Base-by-base conservation (phyloP, 2,797 vertebrate species). In the Darevskia mixta region DNA sequence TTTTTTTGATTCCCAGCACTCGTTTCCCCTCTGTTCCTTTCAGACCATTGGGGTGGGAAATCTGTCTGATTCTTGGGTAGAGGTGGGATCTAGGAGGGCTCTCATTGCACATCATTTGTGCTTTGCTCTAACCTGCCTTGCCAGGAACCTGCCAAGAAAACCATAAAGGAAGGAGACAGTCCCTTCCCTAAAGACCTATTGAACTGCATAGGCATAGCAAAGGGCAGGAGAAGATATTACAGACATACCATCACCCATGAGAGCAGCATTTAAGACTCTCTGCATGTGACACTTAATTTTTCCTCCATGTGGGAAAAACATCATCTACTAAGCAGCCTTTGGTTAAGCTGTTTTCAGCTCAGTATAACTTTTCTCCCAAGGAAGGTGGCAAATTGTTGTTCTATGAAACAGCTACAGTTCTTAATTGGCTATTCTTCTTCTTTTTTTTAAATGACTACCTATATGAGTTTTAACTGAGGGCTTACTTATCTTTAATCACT, bases 1-100 rank as follows among this genome's bases (percentile, higher is more conserved):
- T 76, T 35, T 18, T 85, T 35, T 81, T 85, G 27, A 76, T 75
- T 81, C 76, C 41, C n/a, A 67, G 58, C 11, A 75, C 38, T 85
- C 55, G 38, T 67, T 78, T 66, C n/a, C 69, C 43, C 3, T 35
- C 11, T 18, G 27, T 41, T 23, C 29, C 61, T 35, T 61, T 45
- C 61, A n/a, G 38, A 17, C 73, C 20, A 35, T 73, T 61, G 58
- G 55, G 69, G 13, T 49, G 45, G 15, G 49, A 35, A 75, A 11
- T 38, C 58, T 73, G 10, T 32, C 20, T 66, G n/a, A 25, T 45
- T 82, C 80, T 10, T 15, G 25, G 73, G 41, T 29, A 17, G 79
- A 66, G 5, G 71, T 76, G 71, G 71, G 64, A 23, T 8, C 41
- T 49, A 38, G 32, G 20, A 45, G 35, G 20, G 18, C 20, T 43